phyloP scores from a whole-genome alignment of 2,113 vertebrate genomes.

The Pipra filicauda region DNA sequence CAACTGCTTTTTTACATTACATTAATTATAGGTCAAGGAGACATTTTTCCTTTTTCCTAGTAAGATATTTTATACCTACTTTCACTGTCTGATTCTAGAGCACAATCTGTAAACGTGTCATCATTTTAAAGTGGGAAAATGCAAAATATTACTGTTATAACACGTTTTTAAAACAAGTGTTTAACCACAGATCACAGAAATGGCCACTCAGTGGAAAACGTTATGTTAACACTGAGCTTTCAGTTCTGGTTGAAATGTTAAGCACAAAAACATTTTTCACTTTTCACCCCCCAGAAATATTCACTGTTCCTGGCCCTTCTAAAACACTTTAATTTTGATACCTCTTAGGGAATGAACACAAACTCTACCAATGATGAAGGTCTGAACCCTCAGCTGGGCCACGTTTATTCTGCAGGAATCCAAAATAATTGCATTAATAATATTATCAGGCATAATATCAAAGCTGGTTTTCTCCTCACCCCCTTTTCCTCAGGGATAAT shows the following conservation, averaged over 20 bases:
- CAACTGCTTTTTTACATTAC: background rate
- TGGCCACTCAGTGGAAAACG: fast-evolving
- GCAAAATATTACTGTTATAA: background rate
- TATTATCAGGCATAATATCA: background rate
- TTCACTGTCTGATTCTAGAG: background rate
- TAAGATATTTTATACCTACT: background rate
- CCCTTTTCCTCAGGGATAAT: background rate
- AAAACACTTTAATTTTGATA: background rate
- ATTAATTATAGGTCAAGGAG: background rate
- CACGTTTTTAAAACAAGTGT: background rate
- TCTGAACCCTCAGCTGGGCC: background rate
- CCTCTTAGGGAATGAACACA: background rate
- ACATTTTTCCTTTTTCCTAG: background rate
- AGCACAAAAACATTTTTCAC: background rate
- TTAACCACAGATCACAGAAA: background rate
- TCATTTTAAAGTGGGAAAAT: background rate
- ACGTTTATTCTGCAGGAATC: background rate
- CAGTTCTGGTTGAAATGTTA: background rate
- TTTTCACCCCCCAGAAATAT: background rate
- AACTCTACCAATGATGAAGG: background rate
- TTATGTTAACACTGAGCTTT: background rate
- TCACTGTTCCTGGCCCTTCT: background rate
- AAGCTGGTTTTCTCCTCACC: background rate
- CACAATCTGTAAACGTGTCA: background rate
- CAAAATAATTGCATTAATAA: background rate